These are phyloP conservation scores for Amblyopsis rosae DNA, from an alignment of 2,113 vertebrate species.

Conservation along the genomic window DNA sequence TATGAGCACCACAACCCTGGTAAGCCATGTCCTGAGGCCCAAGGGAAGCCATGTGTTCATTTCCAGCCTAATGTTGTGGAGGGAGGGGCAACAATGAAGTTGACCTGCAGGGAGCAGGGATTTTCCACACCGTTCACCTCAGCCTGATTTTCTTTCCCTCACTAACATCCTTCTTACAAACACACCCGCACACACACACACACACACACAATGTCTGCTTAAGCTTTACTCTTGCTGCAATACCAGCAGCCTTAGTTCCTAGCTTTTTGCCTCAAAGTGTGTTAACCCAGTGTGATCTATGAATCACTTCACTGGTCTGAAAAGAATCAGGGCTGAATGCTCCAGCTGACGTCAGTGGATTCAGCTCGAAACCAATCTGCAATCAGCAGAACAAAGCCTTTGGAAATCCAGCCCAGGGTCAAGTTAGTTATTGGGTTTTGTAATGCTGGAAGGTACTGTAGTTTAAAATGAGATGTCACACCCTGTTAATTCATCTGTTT, in stretches of 20 bases:
- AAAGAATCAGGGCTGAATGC: background rate
- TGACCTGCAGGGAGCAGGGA: background rate
- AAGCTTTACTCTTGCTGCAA: no score
- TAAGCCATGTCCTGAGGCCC: constrained; percentile 19
- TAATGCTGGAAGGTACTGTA: no score
- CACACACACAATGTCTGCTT: background rate
- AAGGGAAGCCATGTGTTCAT: background rate
- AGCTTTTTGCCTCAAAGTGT: background rate
- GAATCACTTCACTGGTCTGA: background rate
- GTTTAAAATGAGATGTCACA: background rate
- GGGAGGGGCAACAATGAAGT: background rate
- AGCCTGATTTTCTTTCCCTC: background rate
- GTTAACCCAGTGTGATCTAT: background rate
- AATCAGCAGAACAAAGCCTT: background rate
- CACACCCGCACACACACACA: background rate
- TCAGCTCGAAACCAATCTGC: background rate
- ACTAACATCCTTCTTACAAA: background rate
- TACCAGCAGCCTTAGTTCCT: no score
- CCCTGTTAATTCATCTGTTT: background rate
- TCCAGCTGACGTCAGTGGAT: constrained; percentile 2
- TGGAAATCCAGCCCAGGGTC: background rate
- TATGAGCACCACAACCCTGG: constrained; percentile 30
- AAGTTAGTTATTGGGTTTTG: background rate
- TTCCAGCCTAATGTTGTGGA: background rate
- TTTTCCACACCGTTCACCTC: constrained; percentile 8